Percentiles rank a stretch among this genome's conserved stretches.
Evolutionary conservation across 1,140 invertebrate genomes (phyloP).

Genomic region (Xylocopa sonorina): DNA sequence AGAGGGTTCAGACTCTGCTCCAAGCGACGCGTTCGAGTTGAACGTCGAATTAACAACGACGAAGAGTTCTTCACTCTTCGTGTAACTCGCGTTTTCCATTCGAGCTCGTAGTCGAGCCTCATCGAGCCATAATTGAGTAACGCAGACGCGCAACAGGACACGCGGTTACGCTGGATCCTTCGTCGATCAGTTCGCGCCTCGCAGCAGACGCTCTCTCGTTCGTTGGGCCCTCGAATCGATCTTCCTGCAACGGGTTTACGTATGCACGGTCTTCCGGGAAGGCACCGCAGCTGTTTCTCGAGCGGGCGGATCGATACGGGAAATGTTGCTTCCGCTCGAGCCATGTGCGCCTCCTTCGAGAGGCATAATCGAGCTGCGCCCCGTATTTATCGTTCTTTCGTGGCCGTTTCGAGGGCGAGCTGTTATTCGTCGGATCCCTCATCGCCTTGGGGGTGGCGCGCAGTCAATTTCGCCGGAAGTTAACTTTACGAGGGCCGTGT

Average conservation of each 20-base stretch:
- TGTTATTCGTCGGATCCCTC: neutral
- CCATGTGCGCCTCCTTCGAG: neutral
- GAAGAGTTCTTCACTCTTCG: neutral
- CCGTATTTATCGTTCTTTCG: neutral
- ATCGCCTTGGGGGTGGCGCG: neutral
- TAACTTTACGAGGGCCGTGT: slow-evolving; percentile 25
- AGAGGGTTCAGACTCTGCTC: too few relatives aligned
- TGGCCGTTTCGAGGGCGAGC: neutral
- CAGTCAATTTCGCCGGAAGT: neutral
- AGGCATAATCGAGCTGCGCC: neutral
- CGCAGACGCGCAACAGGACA: slow-evolving; percentile 10
- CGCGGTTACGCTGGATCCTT: slow-evolving; percentile 14
- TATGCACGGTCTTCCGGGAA: neutral
- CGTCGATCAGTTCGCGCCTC: neutral
- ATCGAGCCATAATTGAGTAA: slow-evolving; percentile 18
- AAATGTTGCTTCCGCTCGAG: neutral
- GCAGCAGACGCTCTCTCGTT: neutral
- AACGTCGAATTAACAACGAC: neutral
- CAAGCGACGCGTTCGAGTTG: neutral
- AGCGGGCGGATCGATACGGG: too few relatives aligned
- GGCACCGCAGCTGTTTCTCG: neutral
- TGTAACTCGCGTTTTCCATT: slow-evolving; percentile 11
- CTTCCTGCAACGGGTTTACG: neutral
- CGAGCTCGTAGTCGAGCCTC: slow-evolving; percentile 2
- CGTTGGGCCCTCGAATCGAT: neutral